A percentile compares a stretch with the other conserved stretches of the same genome.
phyloP scores from a whole-genome alignment of 2,113 vertebrate genomes.

The Phoxinus phoxinus region DNA sequence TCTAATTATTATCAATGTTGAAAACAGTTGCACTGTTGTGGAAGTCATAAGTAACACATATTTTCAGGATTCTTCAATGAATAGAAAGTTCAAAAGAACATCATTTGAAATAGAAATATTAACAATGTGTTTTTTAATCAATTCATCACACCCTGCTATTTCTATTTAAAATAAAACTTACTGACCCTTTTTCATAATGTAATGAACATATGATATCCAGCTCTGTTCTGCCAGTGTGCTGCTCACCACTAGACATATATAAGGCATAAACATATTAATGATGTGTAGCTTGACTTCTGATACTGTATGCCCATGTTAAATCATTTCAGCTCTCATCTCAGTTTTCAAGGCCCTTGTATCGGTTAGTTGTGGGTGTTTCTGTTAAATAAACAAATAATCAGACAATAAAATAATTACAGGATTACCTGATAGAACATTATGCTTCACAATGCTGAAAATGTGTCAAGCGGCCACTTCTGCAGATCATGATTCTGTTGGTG shows the following conservation, averaged over 20 bases:
- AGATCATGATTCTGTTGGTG: constrained; percentile 67
- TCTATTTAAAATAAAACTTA: too few species aligned
- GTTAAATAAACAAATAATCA: constrained; percentile 58
- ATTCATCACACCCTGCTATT: too few species aligned
- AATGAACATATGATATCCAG: not conserved
- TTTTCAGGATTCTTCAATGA: too few species aligned
- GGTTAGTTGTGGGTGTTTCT: constrained; percentile 14
- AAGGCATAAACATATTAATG: not conserved
- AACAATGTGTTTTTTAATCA: too few species aligned
- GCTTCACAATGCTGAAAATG: constrained; percentile 57
- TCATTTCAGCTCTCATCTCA: constrained; percentile 57
- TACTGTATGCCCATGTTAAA: not conserved
- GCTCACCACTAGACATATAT: not conserved
- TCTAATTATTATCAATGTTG: not conserved
- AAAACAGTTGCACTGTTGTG: not conserved
- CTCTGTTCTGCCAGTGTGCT: not conserved
- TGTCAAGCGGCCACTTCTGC: constrained; percentile 66
- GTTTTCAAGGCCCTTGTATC: not conserved
- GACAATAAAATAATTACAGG: constrained; percentile 59
- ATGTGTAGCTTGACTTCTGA: not conserved
- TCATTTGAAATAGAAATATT: too few species aligned
- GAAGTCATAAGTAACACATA: too few species aligned
- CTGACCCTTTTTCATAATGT: too few species aligned
- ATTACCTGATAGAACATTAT: constrained; percentile 48
- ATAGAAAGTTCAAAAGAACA: not conserved